Conservation (phyloP, 2,797 vertebrate genomes). For the Schizopygopsis pylzovi region DNA sequence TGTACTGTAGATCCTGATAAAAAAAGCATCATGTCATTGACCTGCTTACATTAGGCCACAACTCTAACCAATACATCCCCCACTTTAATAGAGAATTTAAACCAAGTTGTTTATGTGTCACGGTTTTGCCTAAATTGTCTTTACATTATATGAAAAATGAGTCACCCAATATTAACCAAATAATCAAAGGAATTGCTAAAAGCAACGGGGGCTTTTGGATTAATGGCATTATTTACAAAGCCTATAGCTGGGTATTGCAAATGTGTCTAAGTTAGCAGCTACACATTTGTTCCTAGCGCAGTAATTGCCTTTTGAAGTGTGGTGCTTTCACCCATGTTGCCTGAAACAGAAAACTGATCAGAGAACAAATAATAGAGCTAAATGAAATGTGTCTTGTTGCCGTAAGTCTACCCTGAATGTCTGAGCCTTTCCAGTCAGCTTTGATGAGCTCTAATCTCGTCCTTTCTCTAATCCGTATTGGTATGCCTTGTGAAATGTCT, state of each 20-base stretch:
- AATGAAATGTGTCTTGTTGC: conserved; percentile 57
- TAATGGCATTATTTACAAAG: conserved; percentile 59
- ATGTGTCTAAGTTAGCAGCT: conserved; percentile 53
- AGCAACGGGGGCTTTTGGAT: conserved; percentile 43
- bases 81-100: conserved; percentile 38
- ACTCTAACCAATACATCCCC: neutral
- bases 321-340: conserved; percentile 51
- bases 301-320: conserved; percentile 60
- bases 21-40: neutral
- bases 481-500: conserved; percentile 44
- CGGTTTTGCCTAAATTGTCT: conserved; percentile 35
- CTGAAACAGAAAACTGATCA: conserved; percentile 57
- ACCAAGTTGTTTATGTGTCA: conserved; percentile 40
- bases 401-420: conserved; percentile 52
- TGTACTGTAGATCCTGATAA: neutral
- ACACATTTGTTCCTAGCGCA: conserved; percentile 49
- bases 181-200: conserved; percentile 51
- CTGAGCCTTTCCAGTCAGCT: conserved; percentile 49
- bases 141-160: conserved; percentile 50
- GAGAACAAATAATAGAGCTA: conserved; percentile 57
- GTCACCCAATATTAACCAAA: conserved; percentile 54
- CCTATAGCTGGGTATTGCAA: conserved; percentile 52
- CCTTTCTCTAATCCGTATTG: conserved; percentile 49
- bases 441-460: conserved; percentile 52
- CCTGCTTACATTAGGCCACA: neutral